phyloP scores from a whole-genome alignment of 2,113 vertebrate species.

The Chamaetylas fuelleborni region DNA sequence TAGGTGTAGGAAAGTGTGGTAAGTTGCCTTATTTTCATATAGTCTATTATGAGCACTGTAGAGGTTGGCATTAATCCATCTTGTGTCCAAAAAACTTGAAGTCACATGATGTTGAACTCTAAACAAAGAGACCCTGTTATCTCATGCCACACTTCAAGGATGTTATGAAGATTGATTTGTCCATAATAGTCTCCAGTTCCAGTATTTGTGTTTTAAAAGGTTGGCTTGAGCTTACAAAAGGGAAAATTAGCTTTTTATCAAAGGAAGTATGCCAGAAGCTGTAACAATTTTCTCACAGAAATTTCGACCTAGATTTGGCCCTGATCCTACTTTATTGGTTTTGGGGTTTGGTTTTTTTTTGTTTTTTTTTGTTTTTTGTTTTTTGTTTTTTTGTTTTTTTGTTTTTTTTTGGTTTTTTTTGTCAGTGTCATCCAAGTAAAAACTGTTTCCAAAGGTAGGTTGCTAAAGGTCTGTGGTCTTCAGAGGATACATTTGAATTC shows the following conservation, averaged over 20 bases:
- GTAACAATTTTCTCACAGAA: neutral
- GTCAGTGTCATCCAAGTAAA: accelerated
- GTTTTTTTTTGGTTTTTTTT: neutral
- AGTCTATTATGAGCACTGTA: neutral
- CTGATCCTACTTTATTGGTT: neutral
- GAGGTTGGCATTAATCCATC: neutral
- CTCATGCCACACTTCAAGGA: neutral
- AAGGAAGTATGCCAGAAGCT: neutral
- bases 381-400: too few relatives aligned
- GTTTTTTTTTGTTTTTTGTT: too few relatives aligned
- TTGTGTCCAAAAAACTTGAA: neutral
- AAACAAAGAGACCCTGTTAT: neutral
- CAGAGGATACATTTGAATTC: neutral
- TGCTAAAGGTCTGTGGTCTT: neutral
- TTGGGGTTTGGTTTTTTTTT: neutral
- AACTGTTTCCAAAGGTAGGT: neutral
- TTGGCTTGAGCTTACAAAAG: neutral
- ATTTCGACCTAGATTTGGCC: neutral
- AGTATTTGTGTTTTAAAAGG: neutral
- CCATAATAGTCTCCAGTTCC: neutral
- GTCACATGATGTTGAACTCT: neutral
- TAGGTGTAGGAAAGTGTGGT: neutral
- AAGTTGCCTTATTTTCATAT: neutral
- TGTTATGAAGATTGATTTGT: neutral
- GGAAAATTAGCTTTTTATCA: neutral